These are phyloP conservation scores for Drosophila persimilis DNA, from an alignment of 1,140 invertebrate species.

Conservation along the genomic window DNA sequence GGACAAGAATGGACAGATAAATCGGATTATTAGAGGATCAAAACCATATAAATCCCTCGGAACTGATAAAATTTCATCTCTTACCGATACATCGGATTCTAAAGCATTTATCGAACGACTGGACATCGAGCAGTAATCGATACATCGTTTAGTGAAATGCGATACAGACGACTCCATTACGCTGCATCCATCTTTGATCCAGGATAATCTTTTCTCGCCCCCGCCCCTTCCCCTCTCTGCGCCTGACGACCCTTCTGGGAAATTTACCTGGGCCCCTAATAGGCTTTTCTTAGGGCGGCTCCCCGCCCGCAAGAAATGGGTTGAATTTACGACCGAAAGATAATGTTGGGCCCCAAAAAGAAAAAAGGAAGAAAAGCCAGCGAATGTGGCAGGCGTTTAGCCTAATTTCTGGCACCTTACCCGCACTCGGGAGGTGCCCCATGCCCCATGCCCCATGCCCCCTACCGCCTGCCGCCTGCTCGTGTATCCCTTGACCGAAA, in stretches of 20 bases:
- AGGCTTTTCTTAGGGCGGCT: conserved; percentile 1
- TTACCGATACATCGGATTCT: too few relatives aligned
- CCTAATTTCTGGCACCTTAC: conserved; percentile 47
- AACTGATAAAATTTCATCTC: too few relatives aligned
- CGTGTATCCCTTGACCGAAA: conserved; percentile 35
- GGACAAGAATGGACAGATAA: too few relatives aligned
- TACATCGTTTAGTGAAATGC: too few relatives aligned
- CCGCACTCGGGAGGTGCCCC: background rate
- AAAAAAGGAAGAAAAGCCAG: background rate
- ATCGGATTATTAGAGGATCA: too few relatives aligned
- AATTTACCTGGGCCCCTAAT: conserved; percentile 29
- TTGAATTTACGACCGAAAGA: conserved; percentile 73
- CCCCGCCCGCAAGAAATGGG: conserved; percentile 44
- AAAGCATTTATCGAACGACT: too few relatives aligned
- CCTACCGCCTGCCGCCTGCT: background rate
- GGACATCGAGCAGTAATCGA: too few relatives aligned
- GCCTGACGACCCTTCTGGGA: conserved; percentile 56
- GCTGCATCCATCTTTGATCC: too few relatives aligned
- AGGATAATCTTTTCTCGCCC: background rate
- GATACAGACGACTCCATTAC: too few relatives aligned
- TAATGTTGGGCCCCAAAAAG: conserved; percentile 46
- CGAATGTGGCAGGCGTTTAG: conserved; percentile 51
- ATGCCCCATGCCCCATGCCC: too few relatives aligned
- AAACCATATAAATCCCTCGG: too few relatives aligned
- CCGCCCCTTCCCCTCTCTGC: conserved; percentile 48